A percentile compares a stretch with the other conserved stretches of the same genome.
phyloP scores from a whole-genome alignment of 2,888 invertebrate species.

The Andrena haemorrhoa region DNA sequence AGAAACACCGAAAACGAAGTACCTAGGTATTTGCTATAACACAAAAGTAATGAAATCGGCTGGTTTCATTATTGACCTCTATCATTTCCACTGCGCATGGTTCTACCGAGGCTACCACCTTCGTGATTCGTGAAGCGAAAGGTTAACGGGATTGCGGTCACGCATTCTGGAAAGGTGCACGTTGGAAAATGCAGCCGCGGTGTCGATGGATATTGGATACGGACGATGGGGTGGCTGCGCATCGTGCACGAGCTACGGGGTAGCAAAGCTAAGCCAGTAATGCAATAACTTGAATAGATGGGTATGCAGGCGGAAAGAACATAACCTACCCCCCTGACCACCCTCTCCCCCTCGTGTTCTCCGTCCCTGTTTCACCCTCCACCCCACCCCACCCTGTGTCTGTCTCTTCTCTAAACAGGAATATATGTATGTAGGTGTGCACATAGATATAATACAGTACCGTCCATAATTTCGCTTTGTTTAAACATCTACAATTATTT shows the following conservation, averaged over 20 bases:
- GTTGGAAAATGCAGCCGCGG: slow-evolving; percentile 75
- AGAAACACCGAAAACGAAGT: no score
- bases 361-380: slow-evolving; percentile 44
- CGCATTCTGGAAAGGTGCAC: slow-evolving; percentile 78
- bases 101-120: background rate
- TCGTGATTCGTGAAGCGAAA: slow-evolving; percentile 33
- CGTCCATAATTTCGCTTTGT: background rate
- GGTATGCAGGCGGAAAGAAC: slow-evolving; percentile 82
- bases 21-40: no score
- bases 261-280: slow-evolving; percentile 83
- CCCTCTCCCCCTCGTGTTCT: slow-evolving; percentile 44
- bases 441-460: slow-evolving; percentile 38
- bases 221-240: slow-evolving; percentile 73
- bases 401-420: slow-evolving; percentile 42
- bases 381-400: slow-evolving; percentile 23
- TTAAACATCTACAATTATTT: background rate
- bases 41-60: no score
- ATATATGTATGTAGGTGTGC: slow-evolving; percentile 1
- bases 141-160: slow-evolving; percentile 76
- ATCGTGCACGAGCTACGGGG: slow-evolving; percentile 66
- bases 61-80: no score
- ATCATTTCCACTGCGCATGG: no score
- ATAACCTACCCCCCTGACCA: slow-evolving; percentile 68
- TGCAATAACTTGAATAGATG: slow-evolving; percentile 83
- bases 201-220: slow-evolving; percentile 78